Base-by-base conservation (phyloP, 2,113 vertebrate genomes). In the Andinoacara biseriatus region DNA sequence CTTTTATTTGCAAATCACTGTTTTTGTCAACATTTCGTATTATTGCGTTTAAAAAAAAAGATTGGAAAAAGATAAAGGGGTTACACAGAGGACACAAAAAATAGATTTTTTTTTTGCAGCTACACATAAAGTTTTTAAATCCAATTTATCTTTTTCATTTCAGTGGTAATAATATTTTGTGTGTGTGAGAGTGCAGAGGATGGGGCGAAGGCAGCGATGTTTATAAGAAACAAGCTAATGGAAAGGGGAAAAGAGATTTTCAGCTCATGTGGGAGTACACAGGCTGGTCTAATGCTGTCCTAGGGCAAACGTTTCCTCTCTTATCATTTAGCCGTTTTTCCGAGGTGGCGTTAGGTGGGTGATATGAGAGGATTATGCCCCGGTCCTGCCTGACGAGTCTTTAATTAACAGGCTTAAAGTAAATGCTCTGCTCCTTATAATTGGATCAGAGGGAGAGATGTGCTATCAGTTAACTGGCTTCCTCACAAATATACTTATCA, bases 381-480 rank as follows among this genome's bases (percentile, higher is more conserved):
- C 10, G 58, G 86, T 88, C 87, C 90, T 92, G 92, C 90, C 93
- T 89, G 89, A 93, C 83, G 76, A 88, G 86, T 86, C 92, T 92
- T 92, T 95, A 95, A 96, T 95, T 95, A 95, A 94, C 89, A 90
- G 87, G 93, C 94, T 95, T 94, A 93, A 95, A 94, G 91, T 94
- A 94, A 95, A 95, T 85, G 94, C 93, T 95, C 91, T 46, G 84
- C 90, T 93, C 84, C 62, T 89, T 88, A 76, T 93, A 95, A 95
- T 93, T 94, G 93, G 94, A 95, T 95, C 94, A 91, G 91, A 92
- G 88, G 77, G 72, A 92, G 82, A 94, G 90, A 94, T 95, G 91
- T 61, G 86, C 87, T 90, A 93, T 93, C 94, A 91, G 82, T 91
- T 94, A 95, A 95, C 95, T 95, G 94, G 94, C 92, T 94, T 92